Conservation (phyloP, 2,113 vertebrate species). For the Entelurus aequoreus region DNA sequence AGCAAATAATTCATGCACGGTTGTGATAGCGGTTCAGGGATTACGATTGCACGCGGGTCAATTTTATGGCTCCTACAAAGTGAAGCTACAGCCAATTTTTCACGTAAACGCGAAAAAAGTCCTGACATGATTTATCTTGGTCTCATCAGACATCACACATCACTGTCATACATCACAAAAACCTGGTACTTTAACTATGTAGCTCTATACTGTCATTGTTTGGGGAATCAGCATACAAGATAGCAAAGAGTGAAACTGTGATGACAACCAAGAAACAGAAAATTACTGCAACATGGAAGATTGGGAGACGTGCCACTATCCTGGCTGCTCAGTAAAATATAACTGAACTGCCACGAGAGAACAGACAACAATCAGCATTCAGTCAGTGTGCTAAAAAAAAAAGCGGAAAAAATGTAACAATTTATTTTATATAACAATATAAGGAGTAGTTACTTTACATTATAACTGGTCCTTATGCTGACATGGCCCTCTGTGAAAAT, state of each 20-base stretch:
- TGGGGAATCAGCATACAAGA: too few species aligned
- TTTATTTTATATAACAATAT: background rate
- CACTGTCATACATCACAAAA: slow-evolving; percentile 6
- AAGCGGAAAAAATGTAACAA: background rate
- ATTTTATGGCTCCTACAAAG: too few species aligned
- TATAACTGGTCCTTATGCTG: too few species aligned
- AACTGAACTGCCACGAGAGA: background rate
- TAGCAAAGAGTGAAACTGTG: background rate
- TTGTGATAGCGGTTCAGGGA: too few species aligned
- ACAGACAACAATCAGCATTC: too few species aligned
- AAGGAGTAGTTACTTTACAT: too few species aligned
- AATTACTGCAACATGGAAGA: too few species aligned
- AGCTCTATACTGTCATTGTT: background rate
- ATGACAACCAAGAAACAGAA: background rate
- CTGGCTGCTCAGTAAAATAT: background rate
- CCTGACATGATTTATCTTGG: slow-evolving; percentile 7
- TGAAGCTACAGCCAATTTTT: background rate
- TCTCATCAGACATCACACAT: slow-evolving; percentile 5
- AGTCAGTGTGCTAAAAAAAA: too few species aligned
- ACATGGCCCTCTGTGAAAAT: too few species aligned
- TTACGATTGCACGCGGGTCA: too few species aligned
- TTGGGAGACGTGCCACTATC: background rate
- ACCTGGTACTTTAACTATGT: background rate
- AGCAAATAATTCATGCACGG: too few species aligned
- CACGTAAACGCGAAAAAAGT: background rate